A percentile compares a stretch with the other conserved stretches of the same genome.
Conservation (phyloP, 2,113 vertebrate genomes). For the Menidia beryllina region DNA sequence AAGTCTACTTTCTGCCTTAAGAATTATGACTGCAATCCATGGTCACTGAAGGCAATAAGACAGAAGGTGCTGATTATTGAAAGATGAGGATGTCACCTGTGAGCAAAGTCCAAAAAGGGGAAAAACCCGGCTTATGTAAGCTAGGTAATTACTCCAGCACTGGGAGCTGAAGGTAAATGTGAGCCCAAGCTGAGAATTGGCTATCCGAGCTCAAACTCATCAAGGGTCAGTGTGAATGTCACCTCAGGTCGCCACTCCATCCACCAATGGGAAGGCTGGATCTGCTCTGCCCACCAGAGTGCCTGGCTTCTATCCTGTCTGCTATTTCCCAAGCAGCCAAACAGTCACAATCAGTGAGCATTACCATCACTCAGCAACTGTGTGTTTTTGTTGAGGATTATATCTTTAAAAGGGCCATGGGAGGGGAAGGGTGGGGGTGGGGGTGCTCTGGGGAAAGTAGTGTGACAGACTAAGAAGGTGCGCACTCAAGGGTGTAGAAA, state of each 20-base stretch:
- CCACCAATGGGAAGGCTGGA: conserved; percentile 57
- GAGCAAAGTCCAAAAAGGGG: conserved; percentile 61
- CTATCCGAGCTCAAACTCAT: conserved; percentile 32
- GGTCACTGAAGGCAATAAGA: conserved; percentile 34
- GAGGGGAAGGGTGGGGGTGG: conserved; percentile 5
- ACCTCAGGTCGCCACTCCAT: conserved; percentile 44
- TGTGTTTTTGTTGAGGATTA: conserved; percentile 78
- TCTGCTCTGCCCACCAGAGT: conserved; percentile 25
- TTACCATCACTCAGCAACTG: conserved; percentile 77
- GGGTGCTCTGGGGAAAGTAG: conserved; percentile 43
- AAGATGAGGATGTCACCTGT: conserved; percentile 46
- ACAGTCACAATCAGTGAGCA: conserved; percentile 68
- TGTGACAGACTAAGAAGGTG: conserved; percentile 73
- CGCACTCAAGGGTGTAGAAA: conserved; percentile 76
- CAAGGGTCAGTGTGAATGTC: conserved; percentile 49
- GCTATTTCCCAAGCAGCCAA: conserved; percentile 52
- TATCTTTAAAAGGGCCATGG: conserved; percentile 65
- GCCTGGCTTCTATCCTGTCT: conserved; percentile 46
- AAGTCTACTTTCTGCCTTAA: neutral
- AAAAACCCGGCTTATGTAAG: conserved; percentile 71
- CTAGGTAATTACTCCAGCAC: conserved; percentile 75
- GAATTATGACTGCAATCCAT: conserved; percentile 23
- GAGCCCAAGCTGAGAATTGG: conserved; percentile 56
- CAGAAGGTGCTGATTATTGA: conserved; percentile 69
- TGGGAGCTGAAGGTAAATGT: conserved; percentile 66